These are phyloP conservation scores for Protosalanx chinensis DNA, from an alignment of 2,797 vertebrate genomes.

Conservation along the genomic window DNA sequence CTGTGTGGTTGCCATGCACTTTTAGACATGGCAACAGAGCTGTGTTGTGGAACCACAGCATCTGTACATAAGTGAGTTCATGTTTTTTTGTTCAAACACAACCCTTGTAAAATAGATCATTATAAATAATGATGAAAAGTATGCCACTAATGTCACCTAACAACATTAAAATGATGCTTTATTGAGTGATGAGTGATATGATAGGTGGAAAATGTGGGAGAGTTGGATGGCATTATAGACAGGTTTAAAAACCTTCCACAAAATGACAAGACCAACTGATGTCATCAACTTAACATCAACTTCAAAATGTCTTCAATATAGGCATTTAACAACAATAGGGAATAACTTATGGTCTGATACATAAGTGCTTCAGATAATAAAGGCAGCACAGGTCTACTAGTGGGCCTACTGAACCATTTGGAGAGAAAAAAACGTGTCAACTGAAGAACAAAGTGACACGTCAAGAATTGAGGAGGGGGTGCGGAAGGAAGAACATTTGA, in stretches of 20 bases:
- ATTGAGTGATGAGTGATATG: too few species aligned
- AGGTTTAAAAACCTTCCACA: not conserved
- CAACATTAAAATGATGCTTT: not conserved
- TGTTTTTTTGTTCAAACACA: conserved; percentile 39
- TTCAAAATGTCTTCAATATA: not conserved
- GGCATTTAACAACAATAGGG: not conserved
- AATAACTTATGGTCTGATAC: not conserved
- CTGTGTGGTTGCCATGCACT: conserved; percentile 49
- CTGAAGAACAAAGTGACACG: conserved; percentile 38
- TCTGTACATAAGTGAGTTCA: conserved; percentile 4
- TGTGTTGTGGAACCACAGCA: conserved; percentile 23
- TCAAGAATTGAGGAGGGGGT: conserved; percentile 16
- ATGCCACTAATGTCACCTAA: not conserved
- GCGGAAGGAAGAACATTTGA: conserved; percentile 32
- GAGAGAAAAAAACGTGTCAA: not conserved
- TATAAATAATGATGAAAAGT: not conserved
- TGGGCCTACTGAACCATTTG: not conserved
- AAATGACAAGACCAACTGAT: not conserved
- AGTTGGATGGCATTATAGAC: too few species aligned
- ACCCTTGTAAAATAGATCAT: conserved; percentile 38
- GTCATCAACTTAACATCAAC: not conserved
- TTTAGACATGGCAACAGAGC: conserved; percentile 40
- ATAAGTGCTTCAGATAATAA: too few species aligned
- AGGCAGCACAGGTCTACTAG: too few species aligned
- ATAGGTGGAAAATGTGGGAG: too few species aligned